phyloP scores from a whole-genome alignment of 2,113 vertebrate genomes.

The Ammodytes dubius region DNA sequence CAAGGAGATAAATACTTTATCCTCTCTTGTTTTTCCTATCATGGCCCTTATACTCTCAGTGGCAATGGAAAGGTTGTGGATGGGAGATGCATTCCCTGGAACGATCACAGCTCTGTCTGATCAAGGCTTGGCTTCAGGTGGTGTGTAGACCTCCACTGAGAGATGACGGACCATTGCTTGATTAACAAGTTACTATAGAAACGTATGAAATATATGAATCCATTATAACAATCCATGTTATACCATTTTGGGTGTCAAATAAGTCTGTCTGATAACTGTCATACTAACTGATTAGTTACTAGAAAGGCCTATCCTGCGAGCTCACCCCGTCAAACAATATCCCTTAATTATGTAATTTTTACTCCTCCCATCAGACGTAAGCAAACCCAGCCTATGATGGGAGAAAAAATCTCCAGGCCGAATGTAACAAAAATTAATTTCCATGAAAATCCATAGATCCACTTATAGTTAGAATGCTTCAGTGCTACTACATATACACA shows the following conservation, averaged over 20 bases:
- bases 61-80: no score
- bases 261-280: not conserved
- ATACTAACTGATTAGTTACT: slow-evolving; percentile 23
- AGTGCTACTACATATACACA: not conserved
- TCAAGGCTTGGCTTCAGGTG: no score
- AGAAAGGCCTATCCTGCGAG: not conserved
- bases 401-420: not conserved
- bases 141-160: not conserved
- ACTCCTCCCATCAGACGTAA: not conserved
- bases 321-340: not conserved
- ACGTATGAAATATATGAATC: not conserved
- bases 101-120: not conserved
- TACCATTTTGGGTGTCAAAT: not conserved
- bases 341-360: not conserved
- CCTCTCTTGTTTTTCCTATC: no score
- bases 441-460: not conserved
- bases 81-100: no score
- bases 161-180: not conserved
- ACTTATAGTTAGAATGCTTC: slow-evolving; percentile 14
- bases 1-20: no score
- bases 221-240: not conserved
- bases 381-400: not conserved
- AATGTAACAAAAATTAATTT: not conserved
- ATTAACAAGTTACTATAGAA: not conserved
- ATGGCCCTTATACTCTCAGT: no score